A percentile compares a stretch with the other conserved stretches of the same genome.
Evolutionary conservation across 2,113 vertebrate species (phyloP).

Genomic region (Callocephalon fimbriatum): DNA sequence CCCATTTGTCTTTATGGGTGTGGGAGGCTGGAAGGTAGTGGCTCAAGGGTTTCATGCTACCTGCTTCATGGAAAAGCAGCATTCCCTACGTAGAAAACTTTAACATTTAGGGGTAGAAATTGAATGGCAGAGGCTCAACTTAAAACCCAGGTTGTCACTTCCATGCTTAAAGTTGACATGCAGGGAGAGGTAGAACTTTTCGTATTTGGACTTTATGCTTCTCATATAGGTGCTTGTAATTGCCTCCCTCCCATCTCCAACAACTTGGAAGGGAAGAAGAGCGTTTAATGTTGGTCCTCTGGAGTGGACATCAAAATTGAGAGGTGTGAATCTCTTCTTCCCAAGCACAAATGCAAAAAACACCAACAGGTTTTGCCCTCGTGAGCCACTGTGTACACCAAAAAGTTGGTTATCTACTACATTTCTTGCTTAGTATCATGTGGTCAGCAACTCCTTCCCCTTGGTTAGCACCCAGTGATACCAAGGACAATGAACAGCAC

Average conservation of each 20-base stretch:
- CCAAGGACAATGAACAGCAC: neutral
- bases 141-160: neutral
- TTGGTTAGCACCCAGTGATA: neutral
- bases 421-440: neutral
- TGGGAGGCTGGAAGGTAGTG: neutral
- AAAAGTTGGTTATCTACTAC: constrained; percentile 6
- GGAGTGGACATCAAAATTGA: neutral
- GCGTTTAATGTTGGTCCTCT: neutral
- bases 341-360: neutral
- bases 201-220: neutral
- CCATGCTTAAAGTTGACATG: neutral
- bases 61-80: neutral
- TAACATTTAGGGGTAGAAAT: neutral
- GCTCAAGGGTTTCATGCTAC: neutral
- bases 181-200: neutral
- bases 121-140: neutral
- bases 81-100: neutral
- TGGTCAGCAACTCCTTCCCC: neutral
- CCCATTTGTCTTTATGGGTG: neutral
- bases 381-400: neutral
- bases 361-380: neutral
- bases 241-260: neutral
- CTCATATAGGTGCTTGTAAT: neutral
- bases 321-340: neutral
- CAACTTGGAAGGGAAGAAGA: neutral